phyloP scores from a whole-genome alignment of 2,113 vertebrate genomes.

The Psammodynastes pulverulentus region DNA sequence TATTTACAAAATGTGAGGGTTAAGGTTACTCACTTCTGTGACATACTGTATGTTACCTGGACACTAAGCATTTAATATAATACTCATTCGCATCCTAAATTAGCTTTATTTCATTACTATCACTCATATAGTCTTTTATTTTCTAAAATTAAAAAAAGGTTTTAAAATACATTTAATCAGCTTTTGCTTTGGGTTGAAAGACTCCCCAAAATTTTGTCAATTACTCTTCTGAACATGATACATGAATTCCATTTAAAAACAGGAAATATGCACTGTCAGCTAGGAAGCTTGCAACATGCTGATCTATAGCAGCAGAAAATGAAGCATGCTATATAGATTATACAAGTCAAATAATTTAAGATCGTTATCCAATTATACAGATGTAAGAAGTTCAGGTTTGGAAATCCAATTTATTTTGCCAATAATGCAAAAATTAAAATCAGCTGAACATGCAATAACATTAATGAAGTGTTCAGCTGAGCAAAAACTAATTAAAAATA shows the following conservation, averaged over 20 bases:
- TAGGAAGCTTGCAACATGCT: neutral
- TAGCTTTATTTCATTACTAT: no score
- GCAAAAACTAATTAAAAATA: conserved; percentile 71
- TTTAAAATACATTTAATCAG: no score
- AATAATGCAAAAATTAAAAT: conserved; percentile 50
- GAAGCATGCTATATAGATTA: conserved; percentile 11
- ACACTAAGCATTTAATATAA: neutral
- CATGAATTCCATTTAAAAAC: neutral
- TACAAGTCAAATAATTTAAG: neutral
- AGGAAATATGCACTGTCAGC: neutral
- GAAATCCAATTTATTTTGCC: conserved; percentile 51
- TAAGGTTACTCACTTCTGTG: no score
- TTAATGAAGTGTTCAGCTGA: conserved; percentile 62
- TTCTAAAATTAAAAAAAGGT: no score
- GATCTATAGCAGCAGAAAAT: neutral
- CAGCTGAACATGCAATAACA: conserved; percentile 45
- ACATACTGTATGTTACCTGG: neutral
- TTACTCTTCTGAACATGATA: neutral
- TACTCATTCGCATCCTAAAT: neutral
- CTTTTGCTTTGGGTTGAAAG: neutral
- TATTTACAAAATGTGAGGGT: no score
- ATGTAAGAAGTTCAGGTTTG: conserved; percentile 23
- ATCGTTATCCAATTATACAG: conserved; percentile 38
- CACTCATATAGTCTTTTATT: no score
- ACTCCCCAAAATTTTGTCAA: neutral